These are phyloP conservation scores for Pycnomerus fuliginosus DNA, from an alignment of 2,888 invertebrate genomes.

Conservation along the genomic window DNA sequence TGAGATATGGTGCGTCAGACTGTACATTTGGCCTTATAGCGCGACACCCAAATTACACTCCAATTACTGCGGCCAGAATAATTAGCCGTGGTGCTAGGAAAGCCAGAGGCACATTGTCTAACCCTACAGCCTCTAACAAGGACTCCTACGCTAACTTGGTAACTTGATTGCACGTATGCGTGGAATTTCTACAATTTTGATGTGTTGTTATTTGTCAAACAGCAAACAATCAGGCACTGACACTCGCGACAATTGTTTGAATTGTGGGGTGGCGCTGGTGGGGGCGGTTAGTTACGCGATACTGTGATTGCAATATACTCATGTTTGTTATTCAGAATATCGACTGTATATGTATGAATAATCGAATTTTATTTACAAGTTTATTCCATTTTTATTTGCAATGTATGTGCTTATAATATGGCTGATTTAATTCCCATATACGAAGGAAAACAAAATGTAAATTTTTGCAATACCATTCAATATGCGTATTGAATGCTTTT, in stretches of 20 bases:
- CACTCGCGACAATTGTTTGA: constrained; percentile 25
- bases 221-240: constrained; percentile 25
- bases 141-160: constrained; percentile 11
- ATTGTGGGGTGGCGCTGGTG: constrained; percentile 18
- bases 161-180: constrained; percentile 26
- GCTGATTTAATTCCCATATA: no score
- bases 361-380: no score
- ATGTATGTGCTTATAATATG: no score
- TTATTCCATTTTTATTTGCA: no score
- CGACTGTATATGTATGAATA: no score
- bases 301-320: constrained; percentile 29
- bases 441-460: no score
- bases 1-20: constrained; percentile 11
- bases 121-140: constrained; percentile 12
- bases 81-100: constrained; percentile 20
- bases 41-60: constrained; percentile 24
- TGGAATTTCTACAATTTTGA: constrained; percentile 26
- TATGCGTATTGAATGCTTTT: no score
- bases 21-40: constrained; percentile 21
- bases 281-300: constrained; percentile 14
- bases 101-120: constrained; percentile 12
- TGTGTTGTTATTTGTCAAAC: constrained; percentile 27
- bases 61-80: constrained; percentile 26
- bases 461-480: no score
- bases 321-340: no score